Conservation (phyloP, 2,888 invertebrate species). For the Conus canariensis region DNA sequence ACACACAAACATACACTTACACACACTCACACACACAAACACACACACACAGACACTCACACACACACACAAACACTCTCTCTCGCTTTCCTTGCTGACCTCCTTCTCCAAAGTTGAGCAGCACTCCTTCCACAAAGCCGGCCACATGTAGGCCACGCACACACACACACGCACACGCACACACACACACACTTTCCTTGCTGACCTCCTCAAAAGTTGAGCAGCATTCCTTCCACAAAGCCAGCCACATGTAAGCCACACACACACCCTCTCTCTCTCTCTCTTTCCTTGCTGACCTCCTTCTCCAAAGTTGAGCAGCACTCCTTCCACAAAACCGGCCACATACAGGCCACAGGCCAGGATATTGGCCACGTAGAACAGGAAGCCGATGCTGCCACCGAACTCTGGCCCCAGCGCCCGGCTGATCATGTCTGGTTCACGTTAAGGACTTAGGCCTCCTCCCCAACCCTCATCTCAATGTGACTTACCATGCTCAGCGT, state of each 20-base stretch:
- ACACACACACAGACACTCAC: too few species aligned
- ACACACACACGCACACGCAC: too few species aligned
- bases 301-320: conserved; percentile 83
- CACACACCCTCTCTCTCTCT: too few species aligned
- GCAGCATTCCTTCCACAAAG: conserved; percentile 93
- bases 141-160: conserved; percentile 89
- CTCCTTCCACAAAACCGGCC: conserved; percentile 96
- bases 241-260: conserved; percentile 97
- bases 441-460: conserved; percentile 15
- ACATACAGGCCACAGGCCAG: conserved; percentile 98
- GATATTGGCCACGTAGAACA: conserved; percentile 98
- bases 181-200: background rate
- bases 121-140: conserved; percentile 96
- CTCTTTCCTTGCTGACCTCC: conserved; percentile 74
- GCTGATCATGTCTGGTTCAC: conserved; percentile 95
- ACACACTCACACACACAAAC: too few species aligned
- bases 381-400: conserved; percentile 97
- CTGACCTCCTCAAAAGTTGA: conserved; percentile 81
- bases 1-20: too few species aligned
- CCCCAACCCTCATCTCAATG: too few species aligned
- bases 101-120: conserved; percentile 82
- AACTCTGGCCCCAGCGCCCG: conserved; percentile 98
- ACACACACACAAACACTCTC: too few species aligned
- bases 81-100: conserved; percentile 67
- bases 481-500: background rate